Evolutionary conservation across 2,113 vertebrate genomes (phyloP).

Genomic region (Odobenus rosmarus): DNA sequence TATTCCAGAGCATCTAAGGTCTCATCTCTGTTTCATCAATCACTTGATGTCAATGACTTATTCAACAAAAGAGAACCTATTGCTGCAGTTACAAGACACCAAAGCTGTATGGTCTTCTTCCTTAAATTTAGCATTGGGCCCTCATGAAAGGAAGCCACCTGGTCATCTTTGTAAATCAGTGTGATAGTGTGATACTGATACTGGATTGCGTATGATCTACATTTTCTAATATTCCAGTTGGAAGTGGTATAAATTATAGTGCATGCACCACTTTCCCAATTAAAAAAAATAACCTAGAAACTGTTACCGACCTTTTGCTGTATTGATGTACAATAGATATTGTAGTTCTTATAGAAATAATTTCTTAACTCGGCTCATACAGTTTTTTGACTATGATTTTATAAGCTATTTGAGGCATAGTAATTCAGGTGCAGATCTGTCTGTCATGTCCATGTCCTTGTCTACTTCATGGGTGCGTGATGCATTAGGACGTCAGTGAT

Average conservation of each 20-base stretch:
- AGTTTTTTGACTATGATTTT: background rate
- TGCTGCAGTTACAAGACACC: background rate
- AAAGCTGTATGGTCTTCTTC: background rate
- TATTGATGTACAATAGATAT: background rate
- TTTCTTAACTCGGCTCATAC: background rate
- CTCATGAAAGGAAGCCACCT: background rate
- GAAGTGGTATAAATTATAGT: background rate
- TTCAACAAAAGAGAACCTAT: background rate
- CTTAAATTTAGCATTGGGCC: background rate
- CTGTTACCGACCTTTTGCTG: background rate
- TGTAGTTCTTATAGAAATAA: background rate
- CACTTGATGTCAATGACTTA: background rate
- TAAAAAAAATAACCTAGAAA: background rate
- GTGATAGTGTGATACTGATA: background rate
- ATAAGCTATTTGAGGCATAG: background rate
- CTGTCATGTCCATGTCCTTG: fast-evolving
- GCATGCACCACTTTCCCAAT: background rate
- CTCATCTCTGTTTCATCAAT: background rate
- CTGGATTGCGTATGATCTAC: background rate
- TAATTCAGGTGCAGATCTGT: background rate
- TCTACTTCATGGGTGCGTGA: background rate
- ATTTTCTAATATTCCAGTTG: background rate
- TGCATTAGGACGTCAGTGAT: background rate
- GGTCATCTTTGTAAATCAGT: background rate
- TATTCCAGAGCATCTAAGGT: background rate